Evolutionary conservation across 1,140 invertebrate genomes (phyloP).

Genomic region (Anastrepha obliqua): DNA sequence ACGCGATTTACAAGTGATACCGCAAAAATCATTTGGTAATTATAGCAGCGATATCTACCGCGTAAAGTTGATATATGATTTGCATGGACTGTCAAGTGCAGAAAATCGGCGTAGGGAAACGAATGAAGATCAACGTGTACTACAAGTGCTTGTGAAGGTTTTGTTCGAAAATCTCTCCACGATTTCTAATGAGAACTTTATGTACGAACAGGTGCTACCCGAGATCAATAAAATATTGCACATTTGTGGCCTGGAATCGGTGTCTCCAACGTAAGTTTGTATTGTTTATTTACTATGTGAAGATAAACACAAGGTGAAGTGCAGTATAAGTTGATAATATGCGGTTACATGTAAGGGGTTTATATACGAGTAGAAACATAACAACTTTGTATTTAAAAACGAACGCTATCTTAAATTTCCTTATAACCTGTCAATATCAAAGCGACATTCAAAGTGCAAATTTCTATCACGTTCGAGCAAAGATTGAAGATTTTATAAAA

Average conservation of each 20-base stretch:
- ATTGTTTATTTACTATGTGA: not conserved
- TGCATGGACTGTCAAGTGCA: not conserved
- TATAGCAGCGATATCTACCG: constrained; percentile 41
- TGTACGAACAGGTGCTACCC: constrained; percentile 1
- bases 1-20: constrained; percentile 7
- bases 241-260: not conserved
- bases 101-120: not conserved
- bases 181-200: constrained; percentile 12
- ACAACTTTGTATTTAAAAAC: no score
- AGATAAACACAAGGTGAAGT: not conserved
- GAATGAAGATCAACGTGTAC: not conserved
- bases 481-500: no score
- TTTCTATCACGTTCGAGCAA: no score
- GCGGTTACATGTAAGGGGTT: no score
- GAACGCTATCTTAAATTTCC: no score
- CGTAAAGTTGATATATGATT: not conserved
- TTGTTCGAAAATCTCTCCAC: not conserved
- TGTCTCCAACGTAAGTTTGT: constrained; percentile 7
- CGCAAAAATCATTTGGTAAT: not conserved
- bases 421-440: no score
- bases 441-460: no score
- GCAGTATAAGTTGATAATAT: not conserved
- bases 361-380: no score
- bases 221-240: constrained; percentile 2
- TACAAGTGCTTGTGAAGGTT: constrained; percentile 9